Conservation (phyloP, 2,113 vertebrate species). For the Pelodiscus sinensis region DNA sequence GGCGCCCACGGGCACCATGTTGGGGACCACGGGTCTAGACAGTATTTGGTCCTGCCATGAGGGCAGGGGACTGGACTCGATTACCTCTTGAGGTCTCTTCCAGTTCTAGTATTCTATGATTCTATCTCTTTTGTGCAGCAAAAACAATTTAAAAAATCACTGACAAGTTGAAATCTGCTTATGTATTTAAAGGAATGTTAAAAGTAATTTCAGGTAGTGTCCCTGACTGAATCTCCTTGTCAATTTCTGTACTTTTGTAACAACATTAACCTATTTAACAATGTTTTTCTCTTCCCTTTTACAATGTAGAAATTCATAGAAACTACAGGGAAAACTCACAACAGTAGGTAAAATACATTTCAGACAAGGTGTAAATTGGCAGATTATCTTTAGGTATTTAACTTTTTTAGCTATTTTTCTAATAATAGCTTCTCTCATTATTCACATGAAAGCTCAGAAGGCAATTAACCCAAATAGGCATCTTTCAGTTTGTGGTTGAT, state of each 20-base stretch:
- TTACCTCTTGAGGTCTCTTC: no score
- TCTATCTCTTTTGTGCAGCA: not conserved
- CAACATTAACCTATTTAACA: not conserved
- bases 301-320: not conserved
- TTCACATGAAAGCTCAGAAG: not conserved
- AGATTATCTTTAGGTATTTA: not conserved
- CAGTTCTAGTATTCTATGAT: no score
- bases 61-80: no score
- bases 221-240: not conserved
- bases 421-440: not conserved
- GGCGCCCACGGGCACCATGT: no score
- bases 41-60: no score
- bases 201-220: not conserved
- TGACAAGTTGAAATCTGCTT: not conserved
- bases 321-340: not conserved
- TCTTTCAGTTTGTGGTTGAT: slow-evolving; percentile 34
- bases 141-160: not conserved
- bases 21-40: no score
- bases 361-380: not conserved
- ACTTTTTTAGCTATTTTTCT: not conserved
- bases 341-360: not conserved
- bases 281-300: not conserved
- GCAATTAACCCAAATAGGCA: not conserved
- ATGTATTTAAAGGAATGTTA: not conserved
- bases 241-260: not conserved